A percentile compares a stretch with the other conserved stretches of the same genome.
Conservation (phyloP, 2,113 vertebrate genomes). For the Oreochromis tanganicae region DNA sequence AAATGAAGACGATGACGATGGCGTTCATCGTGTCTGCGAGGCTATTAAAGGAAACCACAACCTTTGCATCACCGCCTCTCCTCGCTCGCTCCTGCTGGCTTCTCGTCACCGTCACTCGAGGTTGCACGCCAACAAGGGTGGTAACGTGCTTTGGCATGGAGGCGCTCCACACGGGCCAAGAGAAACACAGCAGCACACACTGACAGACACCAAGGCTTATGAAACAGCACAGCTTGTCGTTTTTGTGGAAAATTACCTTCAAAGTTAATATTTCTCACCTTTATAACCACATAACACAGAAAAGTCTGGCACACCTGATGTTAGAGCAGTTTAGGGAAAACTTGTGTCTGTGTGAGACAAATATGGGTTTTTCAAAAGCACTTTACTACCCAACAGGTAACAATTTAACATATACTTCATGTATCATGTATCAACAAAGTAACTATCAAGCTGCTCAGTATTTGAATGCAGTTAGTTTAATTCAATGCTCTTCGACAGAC, state of each 20-base stretch:
- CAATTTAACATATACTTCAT: background rate
- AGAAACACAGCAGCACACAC: background rate
- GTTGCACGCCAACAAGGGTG: background rate
- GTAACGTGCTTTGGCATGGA: background rate
- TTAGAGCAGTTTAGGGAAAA: background rate
- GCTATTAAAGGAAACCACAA: constrained; percentile 35
- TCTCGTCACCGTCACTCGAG: background rate
- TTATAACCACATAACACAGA: background rate
- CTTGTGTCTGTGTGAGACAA: background rate
- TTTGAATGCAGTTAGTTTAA: background rate
- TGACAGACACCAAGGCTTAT: background rate
- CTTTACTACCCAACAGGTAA: background rate
- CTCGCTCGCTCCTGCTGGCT: background rate
- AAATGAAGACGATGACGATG: constrained; percentile 6
- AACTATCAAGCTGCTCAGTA: background rate
- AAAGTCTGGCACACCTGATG: background rate
- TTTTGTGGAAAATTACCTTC: background rate
- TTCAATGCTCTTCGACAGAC: background rate
- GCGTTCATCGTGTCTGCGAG: background rate
- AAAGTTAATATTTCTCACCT: background rate
- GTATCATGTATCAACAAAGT: accelerated
- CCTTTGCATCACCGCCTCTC: background rate
- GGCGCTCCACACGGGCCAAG: background rate
- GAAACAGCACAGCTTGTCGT: background rate
- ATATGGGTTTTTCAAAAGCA: background rate